These are phyloP conservation scores for Diplodus puntazzo DNA, from an alignment of 2,797 vertebrate species.

Conservation along the genomic window DNA sequence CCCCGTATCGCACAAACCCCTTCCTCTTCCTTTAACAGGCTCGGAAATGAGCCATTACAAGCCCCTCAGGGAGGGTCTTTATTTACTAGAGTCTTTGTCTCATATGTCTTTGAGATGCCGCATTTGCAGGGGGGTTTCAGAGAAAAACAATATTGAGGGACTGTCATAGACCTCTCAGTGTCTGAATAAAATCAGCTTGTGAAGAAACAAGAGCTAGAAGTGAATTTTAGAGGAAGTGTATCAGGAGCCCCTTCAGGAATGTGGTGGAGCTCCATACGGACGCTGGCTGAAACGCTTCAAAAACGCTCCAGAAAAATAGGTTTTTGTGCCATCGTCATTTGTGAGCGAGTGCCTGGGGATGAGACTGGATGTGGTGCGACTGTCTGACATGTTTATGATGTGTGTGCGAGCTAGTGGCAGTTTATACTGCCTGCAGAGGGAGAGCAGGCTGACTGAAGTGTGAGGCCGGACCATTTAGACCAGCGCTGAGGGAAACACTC, in stretches of 20 bases:
- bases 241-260: not conserved
- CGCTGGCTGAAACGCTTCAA: not conserved
- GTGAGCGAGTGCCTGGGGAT: not conserved
- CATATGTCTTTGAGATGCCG: not conserved
- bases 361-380: not conserved
- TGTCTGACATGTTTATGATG: conserved; percentile 16
- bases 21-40: conserved; percentile 60
- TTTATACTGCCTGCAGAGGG: conserved; percentile 2
- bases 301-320: not conserved
- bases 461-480: conserved; percentile 41
- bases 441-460: conserved; percentile 14
- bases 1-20: conserved; percentile 53
- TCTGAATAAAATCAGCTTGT: not conserved
- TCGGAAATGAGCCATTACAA: conserved; percentile 65
- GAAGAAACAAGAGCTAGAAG: not conserved
- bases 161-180: not conserved
- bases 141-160: not conserved
- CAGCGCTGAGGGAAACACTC: conserved; percentile 46
- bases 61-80: conserved; percentile 39
- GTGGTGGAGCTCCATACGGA: not conserved
- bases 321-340: not conserved
- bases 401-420: conserved; percentile 8
- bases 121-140: not conserved
- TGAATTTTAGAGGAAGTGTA: not conserved
- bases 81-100: conserved; percentile 42